Evolutionary conservation across 2,888 invertebrate genomes (phyloP), one percentile per base, ranked within the genome.

Genomic region (Apomyelois bistriatella): DNA sequence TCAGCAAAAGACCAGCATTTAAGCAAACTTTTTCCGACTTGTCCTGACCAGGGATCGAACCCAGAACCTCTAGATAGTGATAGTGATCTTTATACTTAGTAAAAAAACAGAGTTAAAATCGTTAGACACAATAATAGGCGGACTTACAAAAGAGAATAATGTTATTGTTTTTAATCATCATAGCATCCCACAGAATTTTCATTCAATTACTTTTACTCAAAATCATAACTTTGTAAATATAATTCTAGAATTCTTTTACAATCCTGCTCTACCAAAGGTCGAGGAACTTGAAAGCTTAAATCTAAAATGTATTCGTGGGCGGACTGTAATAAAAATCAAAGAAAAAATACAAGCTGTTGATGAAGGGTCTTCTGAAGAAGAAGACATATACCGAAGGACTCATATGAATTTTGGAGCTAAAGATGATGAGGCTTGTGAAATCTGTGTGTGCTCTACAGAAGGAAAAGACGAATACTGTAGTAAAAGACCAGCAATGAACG

Each of bases 401-500:
- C 84, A 85, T 36, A 85, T 79, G 81, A 77, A 67, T 5, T 57
- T 60, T 28, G 36, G 17, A 1, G 58, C 58, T 2, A 59, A 62
- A 0, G 62, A 72, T n/a, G 75, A 80, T 9, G 74, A 82, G 15
- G 51, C 47, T 0, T 89, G 89, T 50, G 61, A 68, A 48, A 64
- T 88, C 0, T 90, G 89, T 46, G 73, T 86, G 0, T 90, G 89
- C 47, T 81, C 85, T 0, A 62, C 62, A 0, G 76, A 79, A 1
- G 89, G 85, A 0, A 75, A 72, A 59, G 64, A 81, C 40, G 79
- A 85, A 37, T 72, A 79, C 40, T 90, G 89, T 49, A 72, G 66
- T 0, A 72, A 67, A 3, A 73, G 87, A 64, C 80, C 85, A 1
- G 82, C 84, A 0, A 71, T 60, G 35, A 85, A 77, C 46, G 64